Percentiles rank a stretch among this genome's conserved stretches.
Conservation (phyloP, 2,113 vertebrate species). For the Myrmophylax atrothorax region DNA sequence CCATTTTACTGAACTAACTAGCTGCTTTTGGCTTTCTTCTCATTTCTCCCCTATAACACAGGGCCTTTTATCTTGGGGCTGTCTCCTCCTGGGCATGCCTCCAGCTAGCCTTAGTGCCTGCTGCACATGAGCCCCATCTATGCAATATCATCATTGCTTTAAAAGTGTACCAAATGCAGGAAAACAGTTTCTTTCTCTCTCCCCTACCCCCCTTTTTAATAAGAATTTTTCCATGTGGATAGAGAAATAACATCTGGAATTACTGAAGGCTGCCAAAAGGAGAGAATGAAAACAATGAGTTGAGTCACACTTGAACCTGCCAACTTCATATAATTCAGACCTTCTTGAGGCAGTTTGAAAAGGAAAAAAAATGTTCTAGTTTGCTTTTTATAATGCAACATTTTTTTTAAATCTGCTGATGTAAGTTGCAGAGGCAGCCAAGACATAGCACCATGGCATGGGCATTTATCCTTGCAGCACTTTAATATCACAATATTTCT, state of each 20-base stretch:
- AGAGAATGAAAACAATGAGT: slow-evolving; percentile 68
- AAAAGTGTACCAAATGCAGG: slow-evolving; percentile 26
- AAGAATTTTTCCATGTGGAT: slow-evolving; percentile 61
- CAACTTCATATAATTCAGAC: slow-evolving; percentile 43
- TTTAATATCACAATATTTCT: not conserved
- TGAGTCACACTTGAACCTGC: slow-evolving; percentile 60
- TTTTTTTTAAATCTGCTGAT: not conserved
- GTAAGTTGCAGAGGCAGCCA: not conserved
- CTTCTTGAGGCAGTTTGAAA: slow-evolving; percentile 9
- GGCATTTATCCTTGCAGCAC: not conserved
- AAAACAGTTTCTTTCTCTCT: not conserved
- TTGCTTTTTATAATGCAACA: not conserved
- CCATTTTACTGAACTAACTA: slow-evolving; percentile 33
- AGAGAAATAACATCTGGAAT: slow-evolving; percentile 65
- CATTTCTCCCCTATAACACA: slow-evolving; percentile 5
- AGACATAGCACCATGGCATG: not conserved
- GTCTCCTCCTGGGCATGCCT: slow-evolving; percentile 47
- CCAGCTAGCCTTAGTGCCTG: slow-evolving; percentile 28
- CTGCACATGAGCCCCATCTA: slow-evolving; percentile 21
- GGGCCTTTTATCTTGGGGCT: slow-evolving; percentile 47
- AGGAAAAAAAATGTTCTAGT: not conserved
- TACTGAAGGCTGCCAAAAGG: slow-evolving; percentile 55
- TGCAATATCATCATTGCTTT: not conserved
- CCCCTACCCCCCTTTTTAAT: not conserved
- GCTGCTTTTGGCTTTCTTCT: slow-evolving; percentile 47